Evolutionary conservation across 1,140 invertebrate species (phyloP), one percentile per base, ranked within the genome.

Genomic region (Drosophila mauritiana): DNA sequence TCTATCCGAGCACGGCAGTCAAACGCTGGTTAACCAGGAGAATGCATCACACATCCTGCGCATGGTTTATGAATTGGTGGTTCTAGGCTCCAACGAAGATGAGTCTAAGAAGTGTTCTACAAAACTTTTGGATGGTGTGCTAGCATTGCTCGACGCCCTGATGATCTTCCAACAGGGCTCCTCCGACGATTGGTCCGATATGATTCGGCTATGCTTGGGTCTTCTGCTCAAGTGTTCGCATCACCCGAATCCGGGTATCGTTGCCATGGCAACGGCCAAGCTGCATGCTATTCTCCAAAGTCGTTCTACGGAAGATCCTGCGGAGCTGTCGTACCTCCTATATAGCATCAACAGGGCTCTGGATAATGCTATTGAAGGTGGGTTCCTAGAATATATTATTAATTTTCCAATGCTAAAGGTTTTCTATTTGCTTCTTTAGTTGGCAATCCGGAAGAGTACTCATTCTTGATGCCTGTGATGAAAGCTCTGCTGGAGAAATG

Each of bases 381-480:
- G 63, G 70, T 78, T 25, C 0, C 11, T 7, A 0, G 0, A 1
- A 3, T 7, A n/a, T 20, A 0, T 2, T 3, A 4, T 10, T 15
- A 13, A 34, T 0, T 7, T 0, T 0, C 51, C 11, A 1, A 3
- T 7, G n/a, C 1, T 17, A 6, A 45, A 36, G 25, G n/a, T 22
- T 6, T 22, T 0, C 1, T 39, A 1, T n/a, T n/a, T 1, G 8
- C 46, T 58, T 56, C 37, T 77, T 82, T 20, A 94, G 93, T 91
- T 67, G 92, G 92, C 3, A 93, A 94, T 75, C 91, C 93, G 5
- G 94, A 94, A 54, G 94, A 94, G 62, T 95, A 95, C 82, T 94
- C 94, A 4, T 95, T 95, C 76, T 65, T 95, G 1, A 94, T 95
- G 76, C 94, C 94, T 4, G 94, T 95, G 22, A 92, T 95, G 92